A percentile compares a stretch with the other conserved stretches of the same genome.
phyloP scores from a whole-genome alignment of 2,888 invertebrate genomes.

The Microchrysa polita region DNA sequence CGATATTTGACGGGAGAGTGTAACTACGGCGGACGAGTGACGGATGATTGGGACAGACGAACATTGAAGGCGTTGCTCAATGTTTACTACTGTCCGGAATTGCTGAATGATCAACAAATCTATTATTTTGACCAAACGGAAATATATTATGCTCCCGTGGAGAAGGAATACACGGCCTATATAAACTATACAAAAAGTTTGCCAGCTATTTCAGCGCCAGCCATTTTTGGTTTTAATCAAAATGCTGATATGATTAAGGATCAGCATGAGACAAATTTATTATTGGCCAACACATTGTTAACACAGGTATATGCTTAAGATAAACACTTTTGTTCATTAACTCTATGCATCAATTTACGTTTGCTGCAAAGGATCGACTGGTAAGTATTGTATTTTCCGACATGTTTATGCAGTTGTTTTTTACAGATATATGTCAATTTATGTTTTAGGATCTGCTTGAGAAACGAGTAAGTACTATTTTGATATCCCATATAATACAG shows the following conservation, averaged over 20 bases:
- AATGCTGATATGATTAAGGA: constrained; percentile 95
- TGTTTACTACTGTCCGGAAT: constrained; percentile 79
- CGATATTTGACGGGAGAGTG: constrained; percentile 93
- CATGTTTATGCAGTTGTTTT: neutral
- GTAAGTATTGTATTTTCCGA: constrained; percentile 58
- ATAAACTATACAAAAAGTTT: constrained; percentile 73
- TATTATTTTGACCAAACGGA: constrained; percentile 77
- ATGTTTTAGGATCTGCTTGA: constrained; percentile 66
- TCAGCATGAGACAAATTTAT: constrained; percentile 82
- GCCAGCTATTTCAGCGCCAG: constrained; percentile 81
- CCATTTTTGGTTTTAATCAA: constrained; percentile 91
- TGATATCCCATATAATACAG: neutral
- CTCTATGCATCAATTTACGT: constrained; percentile 44
- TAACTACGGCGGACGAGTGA: constrained; percentile 95
- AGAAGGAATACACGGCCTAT: constrained; percentile 77
- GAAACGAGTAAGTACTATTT: constrained; percentile 59
- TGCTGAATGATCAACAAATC: constrained; percentile 70
- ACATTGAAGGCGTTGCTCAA: constrained; percentile 82
- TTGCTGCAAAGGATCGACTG: constrained; percentile 60
- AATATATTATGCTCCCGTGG: constrained; percentile 76
- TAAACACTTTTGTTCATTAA: constrained; percentile 6
- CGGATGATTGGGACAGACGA: constrained; percentile 94
- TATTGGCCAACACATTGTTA: constrained; percentile 77
- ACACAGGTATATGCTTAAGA: constrained; percentile 73
- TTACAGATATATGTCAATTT: constrained; percentile 56